Percentiles rank a stretch among this genome's conserved stretches.
Conservation (phyloP, 2,888 invertebrate species). For the Apodemia hepburni region DNA sequence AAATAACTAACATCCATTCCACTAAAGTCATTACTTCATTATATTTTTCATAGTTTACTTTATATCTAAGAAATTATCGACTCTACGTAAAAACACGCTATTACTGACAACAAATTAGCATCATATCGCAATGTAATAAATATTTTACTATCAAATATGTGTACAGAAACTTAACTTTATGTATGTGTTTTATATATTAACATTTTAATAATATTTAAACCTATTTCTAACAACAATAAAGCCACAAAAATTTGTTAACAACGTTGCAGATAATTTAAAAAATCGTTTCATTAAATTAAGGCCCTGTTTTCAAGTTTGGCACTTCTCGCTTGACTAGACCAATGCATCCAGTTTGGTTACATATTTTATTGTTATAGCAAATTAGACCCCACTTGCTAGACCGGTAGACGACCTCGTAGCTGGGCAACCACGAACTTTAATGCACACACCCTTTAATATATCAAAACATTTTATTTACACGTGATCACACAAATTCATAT, state of each 20-base stretch:
- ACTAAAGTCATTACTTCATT: constrained; percentile 12
- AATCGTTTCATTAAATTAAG: constrained; percentile 9
- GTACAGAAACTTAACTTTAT: neutral
- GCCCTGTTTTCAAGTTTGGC: constrained; percentile 12
- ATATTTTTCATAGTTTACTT: neutral
- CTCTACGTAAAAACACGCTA: neutral
- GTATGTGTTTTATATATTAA: neutral
- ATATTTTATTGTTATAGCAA: constrained; percentile 42
- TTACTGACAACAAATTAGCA: neutral
- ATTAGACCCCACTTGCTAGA: constrained; percentile 58
- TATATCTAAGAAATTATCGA: neutral
- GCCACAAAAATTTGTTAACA: constrained; percentile 1
- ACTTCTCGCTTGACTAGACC: constrained; percentile 18
- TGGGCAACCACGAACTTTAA: constrained; percentile 42
- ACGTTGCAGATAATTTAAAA: neutral
- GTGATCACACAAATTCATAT: constrained; percentile 17
- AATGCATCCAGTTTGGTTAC: constrained; percentile 39
- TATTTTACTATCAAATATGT: neutral
- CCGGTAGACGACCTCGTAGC: constrained; percentile 72
- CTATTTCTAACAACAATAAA: constrained; percentile 8
- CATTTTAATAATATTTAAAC: neutral
- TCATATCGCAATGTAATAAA: neutral
- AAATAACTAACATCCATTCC: constrained; percentile 12
- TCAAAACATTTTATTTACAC: constrained; percentile 18
- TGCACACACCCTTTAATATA: constrained; percentile 40